Conservation (phyloP, 2,797 vertebrate species). For the Austrolebias charrua region DNA sequence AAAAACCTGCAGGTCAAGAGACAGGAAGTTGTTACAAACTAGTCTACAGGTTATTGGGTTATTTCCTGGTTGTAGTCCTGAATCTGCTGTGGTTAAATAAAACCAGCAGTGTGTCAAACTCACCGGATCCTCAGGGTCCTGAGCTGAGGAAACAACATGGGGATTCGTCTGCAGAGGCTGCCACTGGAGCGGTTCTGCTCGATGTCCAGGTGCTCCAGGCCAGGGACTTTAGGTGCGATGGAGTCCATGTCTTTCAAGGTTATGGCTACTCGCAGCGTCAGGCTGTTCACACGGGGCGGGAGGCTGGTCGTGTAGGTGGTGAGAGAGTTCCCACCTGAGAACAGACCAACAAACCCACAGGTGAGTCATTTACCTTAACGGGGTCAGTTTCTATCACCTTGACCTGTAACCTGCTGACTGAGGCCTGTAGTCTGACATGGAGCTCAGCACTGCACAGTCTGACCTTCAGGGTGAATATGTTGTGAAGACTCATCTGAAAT, state of each 20-base stretch:
- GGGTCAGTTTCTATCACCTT: too few relatives aligned
- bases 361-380: too few relatives aligned
- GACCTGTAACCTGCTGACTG: too few relatives aligned
- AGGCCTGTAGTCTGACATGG: too few relatives aligned
- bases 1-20: too few relatives aligned
- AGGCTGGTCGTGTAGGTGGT: constrained; percentile 61
- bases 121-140: constrained; percentile 65
- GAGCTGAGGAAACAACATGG: constrained; percentile 68
- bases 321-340: constrained; percentile 62
- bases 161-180: constrained; percentile 66
- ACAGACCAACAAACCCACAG: neutral
- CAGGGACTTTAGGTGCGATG: constrained; percentile 60
- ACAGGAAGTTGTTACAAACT: too few relatives aligned
- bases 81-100: too few relatives aligned
- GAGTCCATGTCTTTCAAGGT: constrained; percentile 72
- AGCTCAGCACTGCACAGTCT: too few relatives aligned
- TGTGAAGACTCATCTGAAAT: too few relatives aligned
- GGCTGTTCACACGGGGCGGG: constrained; percentile 55
- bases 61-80: too few relatives aligned
- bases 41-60: too few relatives aligned
- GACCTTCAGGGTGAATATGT: too few relatives aligned
- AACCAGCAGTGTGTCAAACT: neutral
- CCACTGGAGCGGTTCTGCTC: constrained; percentile 72
- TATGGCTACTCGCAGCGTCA: constrained; percentile 63
- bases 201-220: constrained; percentile 62